Percentiles rank a stretch among this genome's conserved stretches.
Conservation (phyloP, 2,888 invertebrate species). For the Sesia apiformis region DNA sequence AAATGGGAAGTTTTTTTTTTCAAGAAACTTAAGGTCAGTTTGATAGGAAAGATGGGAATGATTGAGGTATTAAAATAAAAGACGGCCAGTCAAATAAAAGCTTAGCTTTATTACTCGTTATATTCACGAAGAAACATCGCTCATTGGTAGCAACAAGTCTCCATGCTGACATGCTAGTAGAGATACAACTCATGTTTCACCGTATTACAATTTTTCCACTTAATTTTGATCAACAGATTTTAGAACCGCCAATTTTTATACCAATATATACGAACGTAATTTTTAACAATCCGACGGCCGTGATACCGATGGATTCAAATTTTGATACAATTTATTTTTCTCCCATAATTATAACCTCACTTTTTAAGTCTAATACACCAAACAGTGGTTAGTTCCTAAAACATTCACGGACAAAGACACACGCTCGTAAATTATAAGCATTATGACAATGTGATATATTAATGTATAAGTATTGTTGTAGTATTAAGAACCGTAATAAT, state of each 20-base stretch:
- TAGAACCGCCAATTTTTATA: conserved; percentile 50
- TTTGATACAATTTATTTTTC: conserved; percentile 45
- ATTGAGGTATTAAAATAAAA: no score
- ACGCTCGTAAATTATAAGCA: conserved; percentile 75
- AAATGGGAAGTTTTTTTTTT: no score
- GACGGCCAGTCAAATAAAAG: conserved; percentile 76
- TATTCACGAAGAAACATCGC: conserved; percentile 78
- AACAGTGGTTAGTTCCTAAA: conserved; percentile 68
- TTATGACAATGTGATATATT: conserved; percentile 75
- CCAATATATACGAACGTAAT: conserved; percentile 45
- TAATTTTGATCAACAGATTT: conserved; percentile 61
- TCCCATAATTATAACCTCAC: conserved; percentile 44
- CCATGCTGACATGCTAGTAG: conserved; percentile 49
- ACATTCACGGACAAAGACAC: conserved; percentile 75
- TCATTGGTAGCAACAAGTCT: conserved; percentile 68
- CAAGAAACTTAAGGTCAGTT: no score
- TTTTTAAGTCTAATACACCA: conserved; percentile 67
- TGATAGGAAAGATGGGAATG: no score
- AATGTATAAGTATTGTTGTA: conserved; percentile 69
- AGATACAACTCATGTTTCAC: conserved; percentile 53
- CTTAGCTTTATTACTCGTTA: conserved; percentile 84
- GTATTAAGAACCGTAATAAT: conserved; percentile 69
- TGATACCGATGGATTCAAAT: conserved; percentile 25
- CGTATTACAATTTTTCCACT: conserved; percentile 32
- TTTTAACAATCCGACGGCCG: conserved; percentile 28